Evolutionary conservation across 1,140 invertebrate genomes (phyloP).

Genomic region (Leptonema lineaticorne): DNA sequence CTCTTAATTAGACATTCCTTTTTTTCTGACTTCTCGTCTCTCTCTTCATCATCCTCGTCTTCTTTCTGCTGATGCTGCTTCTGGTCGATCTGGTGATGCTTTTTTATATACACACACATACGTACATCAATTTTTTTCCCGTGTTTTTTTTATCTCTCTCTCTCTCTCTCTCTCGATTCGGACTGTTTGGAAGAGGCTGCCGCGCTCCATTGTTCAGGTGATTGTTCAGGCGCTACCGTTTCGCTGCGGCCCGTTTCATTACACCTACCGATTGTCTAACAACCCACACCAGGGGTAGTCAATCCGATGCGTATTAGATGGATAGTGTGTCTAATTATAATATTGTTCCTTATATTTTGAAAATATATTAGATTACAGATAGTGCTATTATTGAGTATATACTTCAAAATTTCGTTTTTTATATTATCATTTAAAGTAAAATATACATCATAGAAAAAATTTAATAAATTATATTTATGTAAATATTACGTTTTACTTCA

Average conservation of each 20-base stretch:
- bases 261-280: constrained; percentile 25
- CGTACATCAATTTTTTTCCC: too few species aligned
- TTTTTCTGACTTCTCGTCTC: constrained; percentile 6
- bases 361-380: too few species aligned
- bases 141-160: constrained; percentile 7
- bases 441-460: too few species aligned
- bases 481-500: too few species aligned
- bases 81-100: background rate
- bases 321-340: too few species aligned
- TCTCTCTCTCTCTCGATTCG: background rate
- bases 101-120: background rate
- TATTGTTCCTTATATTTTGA: too few species aligned
- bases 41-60: background rate
- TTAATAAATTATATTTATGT: too few species aligned
- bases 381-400: too few species aligned
- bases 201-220: constrained; percentile 22
- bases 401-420: too few species aligned
- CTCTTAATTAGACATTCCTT: constrained; percentile 38
- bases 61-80: background rate
- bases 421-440: too few species aligned
- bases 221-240: constrained; percentile 28
- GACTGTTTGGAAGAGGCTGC: constrained; percentile 1
- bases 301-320: too few species aligned
- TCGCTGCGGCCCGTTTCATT: constrained; percentile 17
- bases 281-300: too few species aligned